A percentile compares a stretch with the other conserved stretches of the same genome.
phyloP scores from a whole-genome alignment of 2,113 vertebrate species.

The Campylorhamphus procurvoides region DNA sequence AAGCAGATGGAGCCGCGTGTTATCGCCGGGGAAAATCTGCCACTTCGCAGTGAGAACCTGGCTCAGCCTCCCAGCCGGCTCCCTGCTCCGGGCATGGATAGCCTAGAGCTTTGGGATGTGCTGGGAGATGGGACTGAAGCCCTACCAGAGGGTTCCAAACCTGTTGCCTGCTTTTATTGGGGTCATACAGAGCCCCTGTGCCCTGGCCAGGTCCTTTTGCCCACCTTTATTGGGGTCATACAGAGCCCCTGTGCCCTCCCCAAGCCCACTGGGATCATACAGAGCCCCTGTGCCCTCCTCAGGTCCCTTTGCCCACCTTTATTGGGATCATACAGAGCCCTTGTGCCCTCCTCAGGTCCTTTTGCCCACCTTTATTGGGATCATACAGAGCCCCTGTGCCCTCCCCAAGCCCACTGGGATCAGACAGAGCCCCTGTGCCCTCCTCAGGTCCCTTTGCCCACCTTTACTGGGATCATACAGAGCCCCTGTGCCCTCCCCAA shows the following conservation, averaged over 20 bases:
- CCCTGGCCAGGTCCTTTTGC: too few species aligned
- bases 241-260: too few species aligned
- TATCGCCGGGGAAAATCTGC: neutral
- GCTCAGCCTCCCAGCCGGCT: neutral
- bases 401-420: rapidly evolving
- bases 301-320: too few species aligned
- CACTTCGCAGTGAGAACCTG: neutral
- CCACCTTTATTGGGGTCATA: neutral
- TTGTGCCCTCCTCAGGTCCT: too few species aligned
- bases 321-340: rapidly evolving
- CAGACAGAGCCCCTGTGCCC: rapidly evolving
- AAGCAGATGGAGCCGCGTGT: constrained; percentile 57
- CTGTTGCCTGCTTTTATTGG: rapidly evolving
- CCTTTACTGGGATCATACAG: neutral
- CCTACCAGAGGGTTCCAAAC: neutral
- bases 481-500: too few species aligned
- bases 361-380: neutral
- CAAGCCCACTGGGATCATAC: rapidly evolving
- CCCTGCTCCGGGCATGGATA: rapidly evolving
- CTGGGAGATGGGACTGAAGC: rapidly evolving
- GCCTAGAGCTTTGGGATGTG: rapidly evolving
- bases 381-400: too few species aligned
- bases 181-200: rapidly evolving
- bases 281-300: rapidly evolving
- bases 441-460: too few species aligned